Evolutionary conservation across 1,140 invertebrate genomes (phyloP).

Genomic region (Calephelis virginiensis): DNA sequence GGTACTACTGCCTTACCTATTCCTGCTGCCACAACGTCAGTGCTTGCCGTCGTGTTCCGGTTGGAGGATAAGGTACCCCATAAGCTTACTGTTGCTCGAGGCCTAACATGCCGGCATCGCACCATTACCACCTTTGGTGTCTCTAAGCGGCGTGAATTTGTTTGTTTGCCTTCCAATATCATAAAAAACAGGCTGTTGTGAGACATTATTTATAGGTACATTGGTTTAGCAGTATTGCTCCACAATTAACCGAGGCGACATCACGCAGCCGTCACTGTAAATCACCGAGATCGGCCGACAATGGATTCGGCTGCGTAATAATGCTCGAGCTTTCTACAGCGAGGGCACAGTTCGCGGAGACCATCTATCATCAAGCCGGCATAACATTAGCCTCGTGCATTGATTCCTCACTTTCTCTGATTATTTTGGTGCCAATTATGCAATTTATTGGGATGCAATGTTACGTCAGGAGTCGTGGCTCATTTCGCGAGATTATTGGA

Average conservation of each 20-base stretch:
- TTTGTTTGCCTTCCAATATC: too few relatives aligned
- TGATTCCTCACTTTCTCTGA: constrained; percentile 65
- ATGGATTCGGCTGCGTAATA: constrained; percentile 44
- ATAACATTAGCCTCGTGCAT: constrained; percentile 53
- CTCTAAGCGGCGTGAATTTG: too few relatives aligned
- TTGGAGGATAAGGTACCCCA: too few relatives aligned
- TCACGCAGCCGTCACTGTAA: constrained; percentile 43
- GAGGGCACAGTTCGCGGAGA: constrained; percentile 45
- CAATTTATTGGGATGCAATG: constrained; percentile 48
- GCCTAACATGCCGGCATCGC: too few relatives aligned
- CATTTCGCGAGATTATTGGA: constrained; percentile 32
- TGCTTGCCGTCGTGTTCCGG: too few relatives aligned
- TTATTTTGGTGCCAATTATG: constrained; percentile 63
- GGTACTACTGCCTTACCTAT: too few relatives aligned
- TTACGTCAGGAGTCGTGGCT: constrained; percentile 45
- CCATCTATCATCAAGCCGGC: constrained; percentile 60
- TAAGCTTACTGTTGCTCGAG: too few relatives aligned
- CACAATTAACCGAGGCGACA: constrained; percentile 14
- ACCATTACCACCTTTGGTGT: too few relatives aligned
- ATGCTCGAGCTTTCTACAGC: constrained; percentile 55
- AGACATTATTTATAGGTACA: too few relatives aligned
- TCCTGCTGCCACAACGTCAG: too few relatives aligned
- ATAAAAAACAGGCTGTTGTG: too few relatives aligned
- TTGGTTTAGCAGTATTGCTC: too few relatives aligned
- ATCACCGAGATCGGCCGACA: constrained; percentile 47